These are phyloP conservation scores for Nesometra sesokonis DNA, from an alignment of 35 echinoderm and acorn worm species.

Conservation along the genomic window DNA sequence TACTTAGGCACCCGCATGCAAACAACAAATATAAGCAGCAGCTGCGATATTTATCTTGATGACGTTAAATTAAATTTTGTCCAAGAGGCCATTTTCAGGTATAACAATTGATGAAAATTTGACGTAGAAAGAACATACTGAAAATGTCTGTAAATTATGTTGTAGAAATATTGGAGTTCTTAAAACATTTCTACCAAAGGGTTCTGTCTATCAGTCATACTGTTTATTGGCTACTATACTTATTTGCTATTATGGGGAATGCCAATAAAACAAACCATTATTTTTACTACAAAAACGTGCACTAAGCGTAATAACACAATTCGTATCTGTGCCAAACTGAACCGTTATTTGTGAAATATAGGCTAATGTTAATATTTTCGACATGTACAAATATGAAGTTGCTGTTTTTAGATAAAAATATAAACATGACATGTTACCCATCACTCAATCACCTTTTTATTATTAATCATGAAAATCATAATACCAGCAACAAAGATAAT, in stretches of 20 bases:
- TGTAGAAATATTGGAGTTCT: neutral
- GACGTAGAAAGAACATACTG: neutral
- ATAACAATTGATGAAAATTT: neutral
- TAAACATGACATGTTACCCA: neutral
- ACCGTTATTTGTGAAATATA: neutral
- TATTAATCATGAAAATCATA: neutral
- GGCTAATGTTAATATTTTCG: neutral
- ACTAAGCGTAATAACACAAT: neutral
- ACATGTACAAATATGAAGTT: neutral
- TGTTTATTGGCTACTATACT: neutral
- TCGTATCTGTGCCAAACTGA: neutral
- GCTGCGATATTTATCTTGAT: neutral
- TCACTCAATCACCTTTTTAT: neutral
- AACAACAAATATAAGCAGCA: neutral
- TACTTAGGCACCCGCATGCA: neutral
- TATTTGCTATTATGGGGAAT: neutral
- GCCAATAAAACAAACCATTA: neutral
- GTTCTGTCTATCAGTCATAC: neutral
- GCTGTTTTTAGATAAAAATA: neutral
- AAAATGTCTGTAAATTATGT: neutral
- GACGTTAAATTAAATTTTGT: neutral
- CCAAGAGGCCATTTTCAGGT: neutral
- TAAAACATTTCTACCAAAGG: neutral
- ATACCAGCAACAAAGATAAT: neutral
- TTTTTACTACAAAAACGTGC: neutral